These are phyloP conservation scores for Pocillopora grandis DNA, from an alignment of 92 coral and sea anemone species.

Conservation along the genomic window DNA sequence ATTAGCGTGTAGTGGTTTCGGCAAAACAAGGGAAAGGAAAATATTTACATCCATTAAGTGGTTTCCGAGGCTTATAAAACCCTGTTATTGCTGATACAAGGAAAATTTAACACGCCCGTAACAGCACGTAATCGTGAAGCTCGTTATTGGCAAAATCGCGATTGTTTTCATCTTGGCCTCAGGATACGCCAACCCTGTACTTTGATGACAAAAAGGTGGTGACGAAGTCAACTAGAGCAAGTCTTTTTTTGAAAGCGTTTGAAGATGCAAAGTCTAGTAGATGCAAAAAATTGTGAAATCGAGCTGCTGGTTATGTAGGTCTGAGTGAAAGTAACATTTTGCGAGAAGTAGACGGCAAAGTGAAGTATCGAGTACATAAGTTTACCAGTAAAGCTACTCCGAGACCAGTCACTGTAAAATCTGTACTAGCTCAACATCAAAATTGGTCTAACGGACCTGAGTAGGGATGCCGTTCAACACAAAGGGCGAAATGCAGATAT, in stretches of 20 bases:
- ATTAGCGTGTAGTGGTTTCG: neutral
- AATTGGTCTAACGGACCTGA: constrained; percentile 36
- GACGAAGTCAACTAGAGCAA: constrained; percentile 27
- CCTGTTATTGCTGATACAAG: constrained; percentile 38
- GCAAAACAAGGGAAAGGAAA: constrained; percentile 23
- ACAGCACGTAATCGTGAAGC: constrained; percentile 32
- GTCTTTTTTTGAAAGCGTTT: constrained; percentile 26
- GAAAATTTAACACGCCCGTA: constrained; percentile 35
- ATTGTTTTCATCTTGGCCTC: constrained; percentile 26
- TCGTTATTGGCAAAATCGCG: constrained; percentile 30
- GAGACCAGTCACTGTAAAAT: constrained; percentile 34
- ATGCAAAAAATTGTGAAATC: constrained; percentile 40
- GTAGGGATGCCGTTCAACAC: constrained; percentile 32
- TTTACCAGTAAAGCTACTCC: constrained; percentile 41
- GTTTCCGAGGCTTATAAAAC: constrained; percentile 35
- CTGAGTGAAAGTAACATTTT: constrained; percentile 50
- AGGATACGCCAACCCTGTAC: constrained; percentile 2
- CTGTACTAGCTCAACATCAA: constrained; percentile 40
- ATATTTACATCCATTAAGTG: constrained; percentile 33
- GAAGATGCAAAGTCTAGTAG: constrained; percentile 39
- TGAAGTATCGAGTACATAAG: constrained; percentile 39
- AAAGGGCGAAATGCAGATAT: constrained; percentile 29
- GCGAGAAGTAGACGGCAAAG: constrained; percentile 38
- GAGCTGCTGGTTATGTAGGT: constrained; percentile 45
- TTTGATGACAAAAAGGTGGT: constrained; percentile 31